Percentiles rank a stretch among this genome's conserved stretches.
phyloP scores from a whole-genome alignment of 2,113 vertebrate genomes.

The Cervus canadensis region DNA sequence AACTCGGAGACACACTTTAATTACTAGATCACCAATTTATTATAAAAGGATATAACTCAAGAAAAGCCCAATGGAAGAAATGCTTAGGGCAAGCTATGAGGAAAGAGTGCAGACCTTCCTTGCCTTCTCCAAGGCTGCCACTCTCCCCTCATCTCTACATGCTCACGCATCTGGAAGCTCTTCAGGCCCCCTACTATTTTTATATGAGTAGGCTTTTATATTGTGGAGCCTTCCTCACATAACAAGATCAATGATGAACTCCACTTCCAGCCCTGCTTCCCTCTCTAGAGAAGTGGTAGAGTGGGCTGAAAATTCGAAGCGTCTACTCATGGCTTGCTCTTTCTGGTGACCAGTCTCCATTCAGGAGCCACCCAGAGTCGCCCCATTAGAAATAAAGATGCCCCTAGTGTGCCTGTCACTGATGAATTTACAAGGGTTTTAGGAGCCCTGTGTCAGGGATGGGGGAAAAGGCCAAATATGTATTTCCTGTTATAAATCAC shows the following conservation, averaged over 20 bases:
- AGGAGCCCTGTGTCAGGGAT: not conserved
- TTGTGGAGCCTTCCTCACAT: not conserved
- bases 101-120: fast-evolving
- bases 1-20: not conserved
- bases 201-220: not conserved
- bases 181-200: not conserved
- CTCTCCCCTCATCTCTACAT: not conserved
- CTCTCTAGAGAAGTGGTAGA: not conserved
- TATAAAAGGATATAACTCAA: not conserved
- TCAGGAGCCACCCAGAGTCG: not conserved
- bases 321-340: not conserved
- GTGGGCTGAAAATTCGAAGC: not conserved
- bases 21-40: not conserved
- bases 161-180: not conserved
- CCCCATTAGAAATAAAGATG: not conserved
- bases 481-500: not conserved
- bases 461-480: not conserved
- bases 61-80: not conserved
- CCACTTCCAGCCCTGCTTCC: not conserved
- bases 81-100: not conserved
- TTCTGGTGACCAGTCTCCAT: not conserved
- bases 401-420: not conserved
- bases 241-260: not conserved
- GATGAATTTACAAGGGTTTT: not conserved
- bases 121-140: fast-evolving